Conservation (phyloP, 2,797 vertebrate genomes). For the Smutsia temminckii region DNA sequence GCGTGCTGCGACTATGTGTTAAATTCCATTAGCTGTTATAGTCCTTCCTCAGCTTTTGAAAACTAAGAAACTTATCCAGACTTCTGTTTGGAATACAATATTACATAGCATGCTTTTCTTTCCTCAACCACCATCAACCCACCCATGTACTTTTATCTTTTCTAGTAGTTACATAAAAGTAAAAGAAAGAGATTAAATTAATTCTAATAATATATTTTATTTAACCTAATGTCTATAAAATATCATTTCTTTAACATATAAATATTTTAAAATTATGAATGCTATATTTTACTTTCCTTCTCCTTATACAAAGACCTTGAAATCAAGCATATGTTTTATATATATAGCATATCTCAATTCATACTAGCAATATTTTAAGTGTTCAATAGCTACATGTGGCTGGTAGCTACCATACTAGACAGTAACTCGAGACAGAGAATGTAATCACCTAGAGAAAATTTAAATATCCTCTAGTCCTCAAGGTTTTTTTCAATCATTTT, state of each 20-base stretch:
- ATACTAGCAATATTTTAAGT: not conserved
- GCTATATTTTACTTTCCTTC: not conserved
- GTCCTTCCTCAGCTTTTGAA: not conserved
- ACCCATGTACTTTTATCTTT: not conserved
- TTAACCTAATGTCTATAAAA: not conserved
- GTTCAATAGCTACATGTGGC: not conserved
- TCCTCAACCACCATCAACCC: not conserved
- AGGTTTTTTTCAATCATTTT: not conserved
- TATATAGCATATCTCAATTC: not conserved
- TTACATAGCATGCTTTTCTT: not conserved
- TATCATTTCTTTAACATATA: not conserved
- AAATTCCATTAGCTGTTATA: not conserved
- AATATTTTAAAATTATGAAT: not conserved
- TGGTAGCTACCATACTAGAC: not conserved
- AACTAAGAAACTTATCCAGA: not conserved
- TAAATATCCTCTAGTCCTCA: not conserved
- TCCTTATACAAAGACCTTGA: not conserved
- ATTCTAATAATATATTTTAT: not conserved
- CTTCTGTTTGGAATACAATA: not conserved
- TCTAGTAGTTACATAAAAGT: not conserved
- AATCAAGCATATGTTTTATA: not conserved
- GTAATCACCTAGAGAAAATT: not conserved
- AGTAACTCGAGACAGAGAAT: not conserved
- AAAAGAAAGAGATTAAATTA: not conserved
- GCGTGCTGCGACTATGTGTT: not conserved